Base-by-base conservation (phyloP, 2,113 vertebrate genomes). In the Phaethornis superciliosus region DNA sequence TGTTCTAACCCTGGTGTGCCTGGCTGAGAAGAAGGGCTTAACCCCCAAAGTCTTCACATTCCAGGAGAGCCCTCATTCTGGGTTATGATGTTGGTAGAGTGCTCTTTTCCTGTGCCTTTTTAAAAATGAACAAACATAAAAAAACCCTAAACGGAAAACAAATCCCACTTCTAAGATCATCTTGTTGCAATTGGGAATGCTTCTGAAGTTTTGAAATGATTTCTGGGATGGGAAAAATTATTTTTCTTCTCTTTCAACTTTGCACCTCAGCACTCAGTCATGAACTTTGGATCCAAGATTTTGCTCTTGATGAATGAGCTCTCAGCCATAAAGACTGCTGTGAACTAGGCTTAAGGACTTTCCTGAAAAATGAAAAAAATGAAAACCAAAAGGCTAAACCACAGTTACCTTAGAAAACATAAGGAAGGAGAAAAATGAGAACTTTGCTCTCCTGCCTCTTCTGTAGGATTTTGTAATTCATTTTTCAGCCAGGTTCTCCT, bases 251-350 rank as follows among this genome's bases (percentile, higher is more conserved):
- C 55, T 85, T 90, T 84, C 74, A 89, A 68, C 93, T 95, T 90
- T 87, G 87, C 44, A 90, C 93, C 76, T 90, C 90, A 85, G 33
- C 83, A 83, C 88, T 95, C 76, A 2, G 16, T 94, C 88, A 46
- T 65, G 80, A 90, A 71, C 72, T 93, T 58, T 94, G 84, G 91
- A 64, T 88, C 56, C 71, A 80, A 93, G 93, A 64, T 90, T 94
- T 91, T 83, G 80, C 56, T 90, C 37, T 40, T 96, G 91, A 94
- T 84, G 91, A 93, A 95, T 94, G 91, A 95, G 91, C 63, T 94
- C 88, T 88, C 91, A 90, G 72, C 80, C 49, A 22, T 75, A 81
- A 54, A 83, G 49, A 12, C 83, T 86, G 68, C 93, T 68, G 69
- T 84, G 82, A 91, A 58, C 70, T 19, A 84, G 64, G 79, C 91